A percentile compares a stretch with the other conserved stretches of the same genome.
These are phyloP conservation scores for Mungos mungo DNA, from an alignment of 2,113 vertebrate genomes.

Conservation along the genomic window DNA sequence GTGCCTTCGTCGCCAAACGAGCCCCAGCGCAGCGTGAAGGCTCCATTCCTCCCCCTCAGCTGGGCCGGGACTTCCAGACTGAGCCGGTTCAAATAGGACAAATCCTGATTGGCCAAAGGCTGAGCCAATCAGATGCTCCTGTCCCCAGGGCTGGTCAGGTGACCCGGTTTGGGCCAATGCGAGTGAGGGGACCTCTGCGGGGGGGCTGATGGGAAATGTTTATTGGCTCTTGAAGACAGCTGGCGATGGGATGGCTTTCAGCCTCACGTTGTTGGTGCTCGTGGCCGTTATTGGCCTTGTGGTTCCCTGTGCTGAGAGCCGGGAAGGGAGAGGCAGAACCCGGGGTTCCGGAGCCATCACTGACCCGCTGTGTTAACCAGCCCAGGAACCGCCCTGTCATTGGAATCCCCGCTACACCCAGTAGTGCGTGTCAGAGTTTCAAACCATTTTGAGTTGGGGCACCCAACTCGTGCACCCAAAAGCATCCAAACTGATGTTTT, in stretches of 20 bases:
- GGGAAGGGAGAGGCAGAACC: background rate
- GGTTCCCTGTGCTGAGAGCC: background rate
- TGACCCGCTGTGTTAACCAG: background rate
- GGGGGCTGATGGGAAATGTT: background rate
- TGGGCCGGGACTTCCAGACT: background rate
- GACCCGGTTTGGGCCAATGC: background rate
- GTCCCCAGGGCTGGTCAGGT: background rate
- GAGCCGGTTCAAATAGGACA: rapidly evolving
- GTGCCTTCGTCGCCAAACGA: background rate
- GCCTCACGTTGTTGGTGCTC: too few relatives aligned
- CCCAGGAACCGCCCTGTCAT: background rate
- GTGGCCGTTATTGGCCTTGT: background rate
- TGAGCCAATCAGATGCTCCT: background rate
- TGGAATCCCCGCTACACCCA: background rate
- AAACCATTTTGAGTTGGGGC: background rate
- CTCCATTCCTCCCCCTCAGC: too few relatives aligned
- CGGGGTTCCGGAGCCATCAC: background rate
- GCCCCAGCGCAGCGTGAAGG: rapidly evolving
- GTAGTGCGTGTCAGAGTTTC: background rate
- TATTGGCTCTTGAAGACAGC: background rate
- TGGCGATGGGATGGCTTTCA: rapidly evolving
- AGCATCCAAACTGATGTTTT: background rate
- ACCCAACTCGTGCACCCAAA: background rate
- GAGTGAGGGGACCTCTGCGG: background rate
- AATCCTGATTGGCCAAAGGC: background rate